Percentiles rank a stretch among this genome's conserved stretches.
These are phyloP conservation scores for Zoroaster sp. DNA, from an alignment of 53 echinoderm and acorn worm species.

Conservation along the genomic window DNA sequence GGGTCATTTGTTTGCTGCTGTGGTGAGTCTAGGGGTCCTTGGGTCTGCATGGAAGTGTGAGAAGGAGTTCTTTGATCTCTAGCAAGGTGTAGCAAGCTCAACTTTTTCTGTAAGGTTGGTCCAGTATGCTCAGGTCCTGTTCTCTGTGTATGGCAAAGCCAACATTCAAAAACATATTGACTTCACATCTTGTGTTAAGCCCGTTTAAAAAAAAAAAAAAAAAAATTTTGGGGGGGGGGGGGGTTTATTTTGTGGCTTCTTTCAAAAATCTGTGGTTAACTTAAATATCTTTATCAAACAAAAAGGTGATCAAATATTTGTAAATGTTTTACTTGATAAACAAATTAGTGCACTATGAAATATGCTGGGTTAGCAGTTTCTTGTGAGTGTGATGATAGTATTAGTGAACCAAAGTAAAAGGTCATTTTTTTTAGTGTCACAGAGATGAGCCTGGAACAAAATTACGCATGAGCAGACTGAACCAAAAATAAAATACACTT, in stretches of 20 bases:
- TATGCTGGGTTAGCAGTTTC: neutral
- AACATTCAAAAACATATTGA: neutral
- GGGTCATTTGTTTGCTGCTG: slow-evolving; percentile 59
- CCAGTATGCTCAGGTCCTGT: slow-evolving; percentile 25
- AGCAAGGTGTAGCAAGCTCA: slow-evolving; percentile 35
- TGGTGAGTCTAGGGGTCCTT: neutral
- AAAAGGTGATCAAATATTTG: neutral
- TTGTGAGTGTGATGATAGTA: neutral
- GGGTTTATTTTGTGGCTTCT: too few species aligned
- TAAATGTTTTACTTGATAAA: neutral
- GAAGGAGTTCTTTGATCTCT: slow-evolving; percentile 56
- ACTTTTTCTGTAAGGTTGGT: slow-evolving; percentile 27
- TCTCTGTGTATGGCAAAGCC: slow-evolving; percentile 40
- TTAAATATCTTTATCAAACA: too few species aligned
- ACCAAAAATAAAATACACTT: neutral
- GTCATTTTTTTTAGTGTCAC: neutral
- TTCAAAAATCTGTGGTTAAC: too few species aligned
- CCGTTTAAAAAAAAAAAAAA: too few species aligned
- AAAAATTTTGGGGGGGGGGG: too few species aligned
- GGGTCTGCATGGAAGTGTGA: slow-evolving; percentile 43
- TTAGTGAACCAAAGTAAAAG: slow-evolving; percentile 12
- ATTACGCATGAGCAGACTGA: slow-evolving; percentile 1
- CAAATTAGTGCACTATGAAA: neutral
- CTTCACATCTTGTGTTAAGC: neutral
- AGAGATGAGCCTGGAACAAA: slow-evolving; percentile 5